Evolutionary conservation across 2,113 vertebrate genomes (phyloP).

Genomic region (Rhipidura dahli): DNA sequence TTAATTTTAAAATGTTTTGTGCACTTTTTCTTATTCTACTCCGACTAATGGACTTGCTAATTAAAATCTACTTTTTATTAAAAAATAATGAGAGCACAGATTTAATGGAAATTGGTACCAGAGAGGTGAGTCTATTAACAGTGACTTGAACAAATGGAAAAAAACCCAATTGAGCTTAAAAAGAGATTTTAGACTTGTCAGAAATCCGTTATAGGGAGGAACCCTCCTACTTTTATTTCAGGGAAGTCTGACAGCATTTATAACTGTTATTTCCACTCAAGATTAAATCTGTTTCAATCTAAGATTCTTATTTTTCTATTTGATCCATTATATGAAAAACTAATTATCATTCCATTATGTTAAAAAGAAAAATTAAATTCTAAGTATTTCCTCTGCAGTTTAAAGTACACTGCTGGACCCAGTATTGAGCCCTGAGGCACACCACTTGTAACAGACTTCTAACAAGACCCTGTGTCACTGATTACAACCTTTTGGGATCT

Average conservation of each 20-base stretch:
- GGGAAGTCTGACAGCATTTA: not conserved
- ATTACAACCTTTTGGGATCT: not conserved
- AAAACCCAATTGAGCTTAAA: not conserved
- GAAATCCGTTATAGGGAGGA: not conserved
- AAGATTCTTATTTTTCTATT: not conserved
- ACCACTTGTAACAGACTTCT: not conserved
- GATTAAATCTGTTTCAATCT: not conserved
- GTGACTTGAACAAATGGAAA: not conserved
- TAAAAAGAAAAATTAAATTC: not conserved
- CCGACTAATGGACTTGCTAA: not conserved
- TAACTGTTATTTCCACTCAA: not conserved
- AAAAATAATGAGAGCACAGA: not conserved
- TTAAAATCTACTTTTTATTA: not conserved
- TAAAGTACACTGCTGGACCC: not conserved
- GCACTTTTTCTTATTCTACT: not conserved
- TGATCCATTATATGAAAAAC: not conserved
- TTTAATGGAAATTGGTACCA: not conserved
- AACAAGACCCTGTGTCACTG: too few relatives aligned
- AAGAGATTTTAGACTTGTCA: not conserved
- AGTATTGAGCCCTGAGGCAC: not conserved
- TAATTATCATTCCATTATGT: not conserved
- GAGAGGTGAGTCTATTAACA: not conserved
- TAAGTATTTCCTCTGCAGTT: not conserved
- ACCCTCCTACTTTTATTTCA: not conserved
- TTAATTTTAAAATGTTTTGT: not conserved